These are phyloP conservation scores for Colletes latitarsis DNA, from an alignment of 1,140 invertebrate species.

Conservation along the genomic window DNA sequence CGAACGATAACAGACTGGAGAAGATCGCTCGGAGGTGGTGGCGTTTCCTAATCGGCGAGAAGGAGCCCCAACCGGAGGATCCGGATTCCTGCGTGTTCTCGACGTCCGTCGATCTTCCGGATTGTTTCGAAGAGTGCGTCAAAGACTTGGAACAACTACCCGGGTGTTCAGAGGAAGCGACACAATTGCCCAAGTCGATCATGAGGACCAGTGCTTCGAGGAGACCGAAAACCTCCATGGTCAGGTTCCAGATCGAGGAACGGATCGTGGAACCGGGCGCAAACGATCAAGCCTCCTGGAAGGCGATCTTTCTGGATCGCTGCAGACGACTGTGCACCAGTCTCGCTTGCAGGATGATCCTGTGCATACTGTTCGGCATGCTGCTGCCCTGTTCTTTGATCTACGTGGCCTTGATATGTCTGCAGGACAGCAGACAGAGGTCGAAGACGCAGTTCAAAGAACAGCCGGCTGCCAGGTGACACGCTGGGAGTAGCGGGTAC, in stretches of 20 bases:
- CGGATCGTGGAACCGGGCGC: too few relatives aligned
- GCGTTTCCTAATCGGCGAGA: too few relatives aligned
- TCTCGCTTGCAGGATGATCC: conserved; percentile 23
- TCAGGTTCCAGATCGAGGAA: neutral
- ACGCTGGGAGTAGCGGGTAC: too few relatives aligned
- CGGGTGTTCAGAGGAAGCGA: neutral
- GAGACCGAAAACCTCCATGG: neutral
- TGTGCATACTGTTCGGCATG: conserved; percentile 41
- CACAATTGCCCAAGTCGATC: neutral
- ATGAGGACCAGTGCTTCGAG: neutral
- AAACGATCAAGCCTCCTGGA: neutral
- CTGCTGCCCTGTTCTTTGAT: conserved; percentile 48
- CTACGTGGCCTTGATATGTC: neutral
- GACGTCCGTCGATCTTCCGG: too few relatives aligned
- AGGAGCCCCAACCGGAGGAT: too few relatives aligned
- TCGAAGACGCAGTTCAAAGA: neutral
- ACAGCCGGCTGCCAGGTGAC: too few relatives aligned
- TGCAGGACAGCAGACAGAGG: too few relatives aligned
- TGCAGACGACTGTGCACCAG: conserved; percentile 19
- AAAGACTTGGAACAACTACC: too few relatives aligned
- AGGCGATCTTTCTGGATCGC: neutral
- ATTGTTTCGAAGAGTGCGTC: too few relatives aligned
- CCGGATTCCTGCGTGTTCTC: too few relatives aligned
- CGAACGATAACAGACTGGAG: too few relatives aligned
- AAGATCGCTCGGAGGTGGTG: too few relatives aligned